Evolutionary conservation across 92 coral and sea anemone species (phyloP).

Genomic region (Porites cylindrica): DNA sequence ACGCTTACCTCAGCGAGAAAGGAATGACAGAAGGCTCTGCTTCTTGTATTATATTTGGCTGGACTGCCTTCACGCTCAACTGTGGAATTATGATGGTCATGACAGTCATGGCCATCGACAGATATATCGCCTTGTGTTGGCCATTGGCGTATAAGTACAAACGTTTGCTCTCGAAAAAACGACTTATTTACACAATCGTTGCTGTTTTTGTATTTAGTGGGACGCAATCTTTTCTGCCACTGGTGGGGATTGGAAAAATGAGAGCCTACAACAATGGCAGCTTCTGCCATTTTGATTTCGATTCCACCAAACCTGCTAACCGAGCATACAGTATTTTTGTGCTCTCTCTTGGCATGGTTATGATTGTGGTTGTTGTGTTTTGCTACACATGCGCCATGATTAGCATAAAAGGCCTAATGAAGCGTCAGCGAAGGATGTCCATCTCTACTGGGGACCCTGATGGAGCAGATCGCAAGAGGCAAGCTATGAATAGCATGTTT

Average conservation of each 20-base stretch:
- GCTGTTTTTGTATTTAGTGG: conserved; percentile 50
- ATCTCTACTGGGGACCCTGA: conserved; percentile 18
- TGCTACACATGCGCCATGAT: conserved; percentile 70
- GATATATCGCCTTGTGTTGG: conserved; percentile 74
- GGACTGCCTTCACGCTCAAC: conserved; percentile 73
- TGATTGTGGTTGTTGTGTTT: conserved; percentile 61
- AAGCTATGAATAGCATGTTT: conserved; percentile 67
- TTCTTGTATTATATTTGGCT: conserved; percentile 54
- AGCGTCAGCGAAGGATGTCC: conserved; percentile 63
- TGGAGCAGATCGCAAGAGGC: conserved; percentile 34
- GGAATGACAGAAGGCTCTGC: conserved; percentile 25
- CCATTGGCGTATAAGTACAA: conserved; percentile 54
- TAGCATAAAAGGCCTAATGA: conserved; percentile 55
- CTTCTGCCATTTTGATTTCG: conserved; percentile 72
- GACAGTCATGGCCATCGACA: conserved; percentile 67
- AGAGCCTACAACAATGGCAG: conserved; percentile 45
- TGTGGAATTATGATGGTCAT: conserved; percentile 69
- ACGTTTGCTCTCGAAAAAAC: conserved; percentile 38
- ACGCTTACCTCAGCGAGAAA: conserved; percentile 52
- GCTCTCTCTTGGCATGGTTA: conserved; percentile 57
- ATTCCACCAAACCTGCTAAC: conserved; percentile 38
- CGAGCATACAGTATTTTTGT: conserved; percentile 56
- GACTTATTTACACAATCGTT: conserved; percentile 43
- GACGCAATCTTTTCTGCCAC: conserved; percentile 50
- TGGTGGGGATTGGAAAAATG: conserved; percentile 46